Evolutionary conservation across 2,888 invertebrate genomes (phyloP).

Genomic region (Holacanthella duospinosa): DNA sequence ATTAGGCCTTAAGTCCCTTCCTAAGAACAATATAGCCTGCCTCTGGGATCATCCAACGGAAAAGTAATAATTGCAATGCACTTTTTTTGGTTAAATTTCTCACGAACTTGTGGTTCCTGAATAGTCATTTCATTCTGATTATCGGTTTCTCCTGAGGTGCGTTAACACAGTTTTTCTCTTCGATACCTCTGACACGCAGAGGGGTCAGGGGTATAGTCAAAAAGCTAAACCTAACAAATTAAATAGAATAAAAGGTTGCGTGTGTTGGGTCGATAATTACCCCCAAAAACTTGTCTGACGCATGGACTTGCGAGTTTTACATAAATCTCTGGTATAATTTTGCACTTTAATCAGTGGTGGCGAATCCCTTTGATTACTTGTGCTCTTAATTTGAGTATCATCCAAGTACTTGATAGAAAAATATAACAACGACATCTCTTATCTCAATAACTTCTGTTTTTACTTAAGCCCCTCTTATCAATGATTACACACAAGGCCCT

Average conservation of each 20-base stretch:
- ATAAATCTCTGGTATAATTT: no score
- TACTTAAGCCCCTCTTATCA: no score
- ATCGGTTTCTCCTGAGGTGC: not conserved
- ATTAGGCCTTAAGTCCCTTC: not conserved
- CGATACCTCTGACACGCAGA: not conserved
- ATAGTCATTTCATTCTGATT: not conserved
- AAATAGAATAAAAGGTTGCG: not conserved
- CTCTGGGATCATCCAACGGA: no score
- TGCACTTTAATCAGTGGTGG: not conserved
- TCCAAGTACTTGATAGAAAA: no score
- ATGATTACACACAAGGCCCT: no score
- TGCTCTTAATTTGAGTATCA: no score
- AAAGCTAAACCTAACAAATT: not conserved
- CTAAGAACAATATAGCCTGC: no score
- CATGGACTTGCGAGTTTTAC: not conserved
- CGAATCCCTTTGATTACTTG: not conserved
- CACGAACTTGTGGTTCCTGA: not conserved
- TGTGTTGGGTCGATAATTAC: not conserved
- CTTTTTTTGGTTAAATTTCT: constrained; percentile 1
- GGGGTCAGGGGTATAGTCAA: not conserved
- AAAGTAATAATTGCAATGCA: constrained; percentile 6
- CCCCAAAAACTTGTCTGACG: not conserved
- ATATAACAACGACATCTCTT: no score
- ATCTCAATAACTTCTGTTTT: no score
- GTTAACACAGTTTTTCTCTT: not conserved